phyloP scores from a whole-genome alignment of 2,797 vertebrate genomes.

The Coilia nasus region DNA sequence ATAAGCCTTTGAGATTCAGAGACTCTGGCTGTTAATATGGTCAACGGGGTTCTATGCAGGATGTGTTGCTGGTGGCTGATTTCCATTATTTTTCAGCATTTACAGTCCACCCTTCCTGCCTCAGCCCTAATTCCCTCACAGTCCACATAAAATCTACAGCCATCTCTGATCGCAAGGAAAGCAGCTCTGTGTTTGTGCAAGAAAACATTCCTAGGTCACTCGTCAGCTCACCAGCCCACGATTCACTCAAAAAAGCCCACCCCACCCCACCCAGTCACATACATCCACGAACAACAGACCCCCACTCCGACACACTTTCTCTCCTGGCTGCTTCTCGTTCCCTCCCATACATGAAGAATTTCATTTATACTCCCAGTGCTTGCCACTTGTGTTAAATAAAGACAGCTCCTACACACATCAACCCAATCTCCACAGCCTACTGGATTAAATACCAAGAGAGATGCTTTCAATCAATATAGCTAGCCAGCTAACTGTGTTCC shows the following conservation, averaged over 20 bases:
- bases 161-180: neutral
- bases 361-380: slow-evolving; percentile 47
- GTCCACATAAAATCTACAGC: neutral
- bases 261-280: slow-evolving; percentile 13
- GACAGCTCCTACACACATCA: neutral
- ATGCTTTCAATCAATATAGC: neutral
- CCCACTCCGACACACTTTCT: slow-evolving; percentile 54
- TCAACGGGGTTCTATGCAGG: neutral
- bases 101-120: slow-evolving; percentile 13
- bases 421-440: neutral
- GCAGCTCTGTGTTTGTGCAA: slow-evolving; percentile 57
- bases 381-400: slow-evolving; percentile 28
- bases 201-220: slow-evolving; percentile 67
- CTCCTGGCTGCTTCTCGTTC: slow-evolving; percentile 48
- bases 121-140: neutral
- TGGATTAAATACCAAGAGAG: too few relatives aligned
- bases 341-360: slow-evolving; percentile 37
- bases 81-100: neutral
- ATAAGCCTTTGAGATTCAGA: too few relatives aligned
- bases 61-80: neutral
- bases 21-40: neutral
- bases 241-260: slow-evolving; percentile 24
- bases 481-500: neutral
- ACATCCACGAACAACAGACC: neutral
- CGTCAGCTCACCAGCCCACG: slow-evolving; percentile 46